Evolutionary conservation across 2,888 invertebrate species (phyloP).

Genomic region (Peribatodes rhomboidaria): DNA sequence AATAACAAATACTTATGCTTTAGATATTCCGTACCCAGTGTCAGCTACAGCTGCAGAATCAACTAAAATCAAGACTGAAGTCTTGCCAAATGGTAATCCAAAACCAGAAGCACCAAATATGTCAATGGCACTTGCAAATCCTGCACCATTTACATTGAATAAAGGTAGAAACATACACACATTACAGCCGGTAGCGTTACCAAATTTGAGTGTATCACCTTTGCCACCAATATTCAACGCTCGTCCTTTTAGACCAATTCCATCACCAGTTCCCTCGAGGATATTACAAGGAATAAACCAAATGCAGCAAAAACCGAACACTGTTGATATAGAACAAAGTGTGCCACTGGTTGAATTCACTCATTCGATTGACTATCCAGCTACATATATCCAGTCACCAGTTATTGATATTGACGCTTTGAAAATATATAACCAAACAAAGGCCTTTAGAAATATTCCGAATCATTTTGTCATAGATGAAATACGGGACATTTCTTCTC

Average conservation of each 20-base stretch:
- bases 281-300: conserved; percentile 69
- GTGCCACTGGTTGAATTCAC: conserved; percentile 89
- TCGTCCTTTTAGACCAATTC: conserved; percentile 81
- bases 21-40: conserved; percentile 71
- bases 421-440: conserved; percentile 68
- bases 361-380: conserved; percentile 90
- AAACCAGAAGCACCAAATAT: conserved; percentile 61
- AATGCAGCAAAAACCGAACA: conserved; percentile 65
- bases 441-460: conserved; percentile 75
- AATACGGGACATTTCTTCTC: conserved; percentile 83
- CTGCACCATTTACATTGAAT: conserved; percentile 78
- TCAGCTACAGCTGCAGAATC: conserved; percentile 79
- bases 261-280: conserved; percentile 60
- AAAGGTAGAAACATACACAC: conserved; percentile 82
- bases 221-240: conserved; percentile 88
- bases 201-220: conserved; percentile 88
- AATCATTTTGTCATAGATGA: conserved; percentile 74
- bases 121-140: conserved; percentile 75
- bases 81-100: conserved; percentile 62
- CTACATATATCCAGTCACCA: conserved; percentile 90
- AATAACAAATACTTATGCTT: conserved; percentile 66
- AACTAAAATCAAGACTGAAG: conserved; percentile 74
- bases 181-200: conserved; percentile 87
- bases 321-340: conserved; percentile 88
- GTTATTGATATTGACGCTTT: conserved; percentile 86